Percentiles rank a stretch among this genome's conserved stretches.
These are phyloP conservation scores for Anolis apletophallus DNA, from an alignment of 2,797 vertebrate genomes.

Conservation along the genomic window DNA sequence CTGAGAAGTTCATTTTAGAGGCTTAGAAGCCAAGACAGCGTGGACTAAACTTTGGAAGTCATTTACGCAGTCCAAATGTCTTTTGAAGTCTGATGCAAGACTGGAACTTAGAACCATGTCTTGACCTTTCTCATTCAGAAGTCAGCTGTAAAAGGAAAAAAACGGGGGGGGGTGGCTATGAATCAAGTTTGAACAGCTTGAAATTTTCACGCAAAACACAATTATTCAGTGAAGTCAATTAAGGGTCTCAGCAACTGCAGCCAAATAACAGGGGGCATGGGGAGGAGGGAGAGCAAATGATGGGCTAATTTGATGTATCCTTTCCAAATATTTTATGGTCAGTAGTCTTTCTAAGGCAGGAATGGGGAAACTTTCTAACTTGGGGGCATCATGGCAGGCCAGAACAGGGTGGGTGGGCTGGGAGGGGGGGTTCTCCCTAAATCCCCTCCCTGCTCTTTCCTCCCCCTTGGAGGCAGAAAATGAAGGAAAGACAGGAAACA, in stretches of 20 bases:
- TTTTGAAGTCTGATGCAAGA: not conserved
- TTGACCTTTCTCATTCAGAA: conserved; percentile 34
- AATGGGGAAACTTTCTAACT: too few relatives aligned
- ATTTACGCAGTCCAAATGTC: conserved; percentile 47
- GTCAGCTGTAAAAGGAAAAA: conserved; percentile 27
- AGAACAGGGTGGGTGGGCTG: too few relatives aligned
- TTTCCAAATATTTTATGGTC: not conserved
- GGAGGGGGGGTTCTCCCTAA: too few relatives aligned
- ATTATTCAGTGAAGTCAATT: conserved; percentile 15
- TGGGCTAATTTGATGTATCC: not conserved
- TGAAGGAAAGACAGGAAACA: too few relatives aligned
- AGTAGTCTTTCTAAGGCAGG: not conserved
- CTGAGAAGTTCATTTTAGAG: conserved; percentile 54
- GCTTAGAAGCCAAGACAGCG: conserved; percentile 36
- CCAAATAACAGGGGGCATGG: not conserved
- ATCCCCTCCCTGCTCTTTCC: too few relatives aligned
- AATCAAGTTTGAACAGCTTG: conserved; percentile 8
- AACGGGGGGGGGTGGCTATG: not conserved
- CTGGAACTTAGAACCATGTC: not conserved
- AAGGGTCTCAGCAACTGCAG: conserved; percentile 10
- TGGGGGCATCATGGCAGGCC: too few relatives aligned
- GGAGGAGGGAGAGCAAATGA: not conserved
- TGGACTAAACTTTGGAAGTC: conserved; percentile 49
- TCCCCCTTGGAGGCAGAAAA: too few relatives aligned
- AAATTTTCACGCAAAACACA: conserved; percentile 9